Percentiles rank a stretch among this genome's conserved stretches.
Evolutionary conservation across 2,113 vertebrate genomes (phyloP).

Genomic region (Tyto alba): DNA sequence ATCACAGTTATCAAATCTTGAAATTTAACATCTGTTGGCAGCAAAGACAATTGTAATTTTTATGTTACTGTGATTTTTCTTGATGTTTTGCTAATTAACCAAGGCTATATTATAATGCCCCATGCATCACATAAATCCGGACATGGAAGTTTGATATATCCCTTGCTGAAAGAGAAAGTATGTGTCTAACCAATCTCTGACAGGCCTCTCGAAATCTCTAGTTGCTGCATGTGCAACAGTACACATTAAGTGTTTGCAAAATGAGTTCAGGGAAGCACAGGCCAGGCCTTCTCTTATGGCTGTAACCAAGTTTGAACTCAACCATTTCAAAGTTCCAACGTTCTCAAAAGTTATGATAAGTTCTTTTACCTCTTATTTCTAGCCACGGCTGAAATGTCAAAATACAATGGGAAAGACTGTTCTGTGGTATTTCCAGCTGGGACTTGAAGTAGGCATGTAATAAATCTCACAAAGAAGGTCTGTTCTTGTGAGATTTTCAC

Average conservation of each 20-base stretch:
- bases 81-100: neutral
- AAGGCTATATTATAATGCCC: neutral
- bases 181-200: neutral
- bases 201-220: slow-evolving; percentile 1
- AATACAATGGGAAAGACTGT: slow-evolving; percentile 60
- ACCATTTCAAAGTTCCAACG: slow-evolving; percentile 27
- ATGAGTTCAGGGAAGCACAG: neutral
- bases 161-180: neutral
- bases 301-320: slow-evolving; percentile 28
- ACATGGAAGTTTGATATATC: neutral
- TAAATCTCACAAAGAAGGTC: slow-evolving; percentile 63
- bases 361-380: slow-evolving; percentile 47
- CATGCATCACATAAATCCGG: neutral
- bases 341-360: slow-evolving; percentile 23
- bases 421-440: slow-evolving; percentile 58
- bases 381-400: slow-evolving; percentile 29
- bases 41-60: neutral
- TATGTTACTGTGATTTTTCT: neutral
- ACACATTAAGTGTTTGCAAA: neutral
- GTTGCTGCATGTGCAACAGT: neutral
- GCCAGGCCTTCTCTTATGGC: neutral
- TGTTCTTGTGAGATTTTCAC: slow-evolving; percentile 63
- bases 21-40: neutral
- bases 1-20: neutral
- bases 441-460: slow-evolving; percentile 54